phyloP scores from a whole-genome alignment of 1,140 invertebrate genomes.

The Hylyphantes graminicola region DNA sequence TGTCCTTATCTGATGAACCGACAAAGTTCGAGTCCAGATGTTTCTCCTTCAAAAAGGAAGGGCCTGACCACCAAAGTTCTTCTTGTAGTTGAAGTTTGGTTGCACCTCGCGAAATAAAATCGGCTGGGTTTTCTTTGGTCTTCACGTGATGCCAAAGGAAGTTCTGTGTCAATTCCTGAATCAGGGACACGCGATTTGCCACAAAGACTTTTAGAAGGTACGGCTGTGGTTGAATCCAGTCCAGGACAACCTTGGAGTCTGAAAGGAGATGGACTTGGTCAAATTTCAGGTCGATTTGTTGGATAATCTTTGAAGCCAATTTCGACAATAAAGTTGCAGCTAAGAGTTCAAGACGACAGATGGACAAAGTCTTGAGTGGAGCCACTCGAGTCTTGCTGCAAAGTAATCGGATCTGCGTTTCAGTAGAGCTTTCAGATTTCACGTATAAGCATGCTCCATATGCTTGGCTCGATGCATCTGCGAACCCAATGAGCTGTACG shows the following conservation, averaged over 20 bases:
- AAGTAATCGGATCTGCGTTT: neutral
- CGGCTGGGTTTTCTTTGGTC: constrained; percentile 15
- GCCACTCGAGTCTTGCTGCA: constrained; percentile 5
- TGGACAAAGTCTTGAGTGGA: constrained; percentile 10
- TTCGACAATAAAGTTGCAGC: constrained; percentile 5
- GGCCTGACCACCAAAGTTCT: constrained; percentile 16
- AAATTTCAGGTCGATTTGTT: neutral
- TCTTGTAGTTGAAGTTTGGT: neutral
- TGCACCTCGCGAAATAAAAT: constrained; percentile 21
- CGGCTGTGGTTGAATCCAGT: constrained; percentile 4
- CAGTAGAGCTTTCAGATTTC: neutral
- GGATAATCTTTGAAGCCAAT: neutral
- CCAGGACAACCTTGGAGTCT: constrained; percentile 15
- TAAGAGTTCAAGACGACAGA: constrained; percentile 22
- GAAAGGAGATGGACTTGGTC: neutral
- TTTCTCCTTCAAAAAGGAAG: neutral
- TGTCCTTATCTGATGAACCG: neutral
- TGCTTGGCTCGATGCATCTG: neutral
- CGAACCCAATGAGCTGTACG: neutral
- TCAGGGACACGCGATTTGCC: constrained; percentile 21
- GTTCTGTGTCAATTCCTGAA: constrained; percentile 8
- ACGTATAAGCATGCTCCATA: neutral
- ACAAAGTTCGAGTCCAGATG: neutral
- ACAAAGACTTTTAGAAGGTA: constrained; percentile 7
- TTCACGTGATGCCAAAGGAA: constrained; percentile 61